Evolutionary conservation across 2,113 vertebrate genomes (phyloP), one percentile per base, ranked within the genome.

Genomic region (Apodemus sylvaticus): DNA sequence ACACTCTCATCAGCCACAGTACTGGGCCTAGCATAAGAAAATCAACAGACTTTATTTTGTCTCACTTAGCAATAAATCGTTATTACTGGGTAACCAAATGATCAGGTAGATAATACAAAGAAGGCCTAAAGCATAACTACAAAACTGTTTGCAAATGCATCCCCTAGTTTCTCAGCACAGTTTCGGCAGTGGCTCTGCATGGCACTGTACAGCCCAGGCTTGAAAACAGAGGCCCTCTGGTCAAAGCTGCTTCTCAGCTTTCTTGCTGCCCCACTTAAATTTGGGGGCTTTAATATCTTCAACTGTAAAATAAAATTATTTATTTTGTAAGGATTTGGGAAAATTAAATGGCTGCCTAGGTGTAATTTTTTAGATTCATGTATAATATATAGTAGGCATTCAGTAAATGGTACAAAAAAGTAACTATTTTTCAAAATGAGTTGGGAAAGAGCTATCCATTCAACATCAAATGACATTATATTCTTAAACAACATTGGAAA

Each of bases 401-500:
- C 62, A 66, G 29, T 62, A 73, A 82, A 77, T 22, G 6, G 45
- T 45, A 53, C 39, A 6, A 83, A 51, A 74, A 90, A 36, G 55
- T 42, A 58, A 88, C n/a, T 7, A 20, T 60, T 66, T n/a, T n/a
- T 53, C 13, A 36, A 79, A 66, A 68, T n/a, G 4, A 73, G 66
- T 24, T 62, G 71, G 11, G 31, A 70, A 92, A 86, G 42, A 55
- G 14, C 16, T 93, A 51, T 74, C 20, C 42, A 48, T 36, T 39
- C 45, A 66, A 55, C 60, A 90, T 16, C 31, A 78, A 85, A 83
- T 34, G 5, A 39, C 78, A 26, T 39, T 42, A 79, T 1, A 12
- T 94, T 91, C 48, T 55, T 91, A 70, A 92, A 31, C 10, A 62
- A 51, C 31, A 62, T 8, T 93, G 42, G 8, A 90, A 77, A 90